Conservation (phyloP, 2,888 invertebrate genomes). For the Tipula confusa region DNA sequence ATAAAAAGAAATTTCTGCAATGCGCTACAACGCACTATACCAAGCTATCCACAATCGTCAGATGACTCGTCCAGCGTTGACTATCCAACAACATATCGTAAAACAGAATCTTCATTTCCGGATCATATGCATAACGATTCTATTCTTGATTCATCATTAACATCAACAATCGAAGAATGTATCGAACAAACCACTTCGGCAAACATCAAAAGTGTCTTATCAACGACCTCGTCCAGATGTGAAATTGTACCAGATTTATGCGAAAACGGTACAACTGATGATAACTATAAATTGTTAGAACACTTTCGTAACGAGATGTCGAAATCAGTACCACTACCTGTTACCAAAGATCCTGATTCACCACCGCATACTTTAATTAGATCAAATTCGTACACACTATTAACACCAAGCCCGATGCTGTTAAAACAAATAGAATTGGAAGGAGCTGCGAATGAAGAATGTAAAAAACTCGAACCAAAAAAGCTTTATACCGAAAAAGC, state of each 20-base stretch:
- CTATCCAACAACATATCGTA: neutral
- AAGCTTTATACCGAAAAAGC: neutral
- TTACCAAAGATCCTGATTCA: slow-evolving; percentile 45
- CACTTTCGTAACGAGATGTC: neutral
- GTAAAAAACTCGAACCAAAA: slow-evolving; percentile 35
- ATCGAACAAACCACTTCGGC: neutral
- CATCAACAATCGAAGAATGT: neutral
- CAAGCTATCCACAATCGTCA: neutral
- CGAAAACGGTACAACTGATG: neutral
- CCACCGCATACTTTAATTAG: slow-evolving; percentile 55
- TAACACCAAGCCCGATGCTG: slow-evolving; percentile 64
- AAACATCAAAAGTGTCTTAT: too few species aligned
- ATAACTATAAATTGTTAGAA: neutral
- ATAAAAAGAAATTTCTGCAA: neutral
- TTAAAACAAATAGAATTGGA: slow-evolving; percentile 41
- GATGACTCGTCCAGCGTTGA: neutral
- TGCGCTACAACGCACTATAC: neutral
- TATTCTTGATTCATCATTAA: neutral
- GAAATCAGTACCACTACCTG: slow-evolving; percentile 29
- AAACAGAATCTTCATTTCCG: neutral
- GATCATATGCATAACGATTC: neutral
- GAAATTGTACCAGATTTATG: too few species aligned
- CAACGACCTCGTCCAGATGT: too few species aligned
- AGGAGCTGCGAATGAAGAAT: neutral
- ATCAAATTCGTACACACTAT: slow-evolving; percentile 74